Base-by-base conservation (phyloP, 2,888 invertebrate genomes). In the Crepidodera aurea region DNA sequence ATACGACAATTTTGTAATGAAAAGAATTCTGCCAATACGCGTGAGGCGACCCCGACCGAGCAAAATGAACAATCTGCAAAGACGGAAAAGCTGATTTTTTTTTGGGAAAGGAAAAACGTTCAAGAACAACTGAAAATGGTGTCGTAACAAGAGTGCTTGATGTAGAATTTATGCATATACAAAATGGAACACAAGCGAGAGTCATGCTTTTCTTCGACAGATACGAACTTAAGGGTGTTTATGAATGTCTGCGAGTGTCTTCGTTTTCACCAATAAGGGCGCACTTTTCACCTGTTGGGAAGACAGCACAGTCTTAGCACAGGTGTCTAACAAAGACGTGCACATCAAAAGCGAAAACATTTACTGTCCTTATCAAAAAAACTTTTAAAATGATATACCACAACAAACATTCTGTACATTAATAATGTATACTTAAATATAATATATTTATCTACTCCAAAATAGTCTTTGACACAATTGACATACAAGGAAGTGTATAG, bases 221-320 rank as follows among this genome's bases (percentile, higher is more conserved):
- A 46, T 64, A 62, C 65, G 64, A 65, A 65, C 61, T 66, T 57
- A 51, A 55, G 51, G 40, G 37, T 62, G 32, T 51, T 71, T 71
- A 73, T 68, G 72, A 74, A 68, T 73, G 72, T 73, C 80, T 79
- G 78, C 79, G 79, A 77, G 74, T 84, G 78, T 86, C 86, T 84
- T 89, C 89, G 83, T 88, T 87, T 83, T 88, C 89, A 85, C 87
- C 87, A 85, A 90, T 89, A 82, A 90, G 87, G 83, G 88, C 90
- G 85, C 89, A 88, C 86, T 90, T 90, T 85, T 90, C 90, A 88
- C 90, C 90, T 90, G 86, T 84, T 86, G 84, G 68, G 69, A 86
- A 86, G 86, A 87, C 84, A 85, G 86, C 75, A 79, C 72, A 75
- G 77, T 76, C 79, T 79, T 79, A 78, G 75, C 77, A 65, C 67